Evolutionary conservation across 2,113 vertebrate species (phyloP).

Genomic region (Triplophysa tibetana): DNA sequence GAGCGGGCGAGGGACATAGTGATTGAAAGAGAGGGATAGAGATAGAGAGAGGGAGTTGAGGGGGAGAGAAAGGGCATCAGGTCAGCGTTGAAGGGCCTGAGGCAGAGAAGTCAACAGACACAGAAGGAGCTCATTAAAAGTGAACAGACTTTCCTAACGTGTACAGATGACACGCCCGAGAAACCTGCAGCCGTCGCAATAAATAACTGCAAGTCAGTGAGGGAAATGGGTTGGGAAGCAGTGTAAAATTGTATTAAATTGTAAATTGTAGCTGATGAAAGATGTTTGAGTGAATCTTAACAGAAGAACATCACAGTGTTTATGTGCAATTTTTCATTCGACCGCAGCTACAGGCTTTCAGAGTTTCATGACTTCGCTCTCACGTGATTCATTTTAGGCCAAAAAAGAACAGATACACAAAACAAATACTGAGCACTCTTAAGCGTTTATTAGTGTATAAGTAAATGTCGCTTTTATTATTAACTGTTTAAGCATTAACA

Average conservation of each 20-base stretch:
- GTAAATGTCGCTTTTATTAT: too few species aligned
- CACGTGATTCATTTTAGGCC: not conserved
- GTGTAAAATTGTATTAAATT: not conserved
- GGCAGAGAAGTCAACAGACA: too few species aligned
- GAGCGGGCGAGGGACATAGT: slow-evolving; percentile 44
- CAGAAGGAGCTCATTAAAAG: not conserved
- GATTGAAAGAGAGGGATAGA: not conserved
- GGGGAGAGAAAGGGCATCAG: not conserved
- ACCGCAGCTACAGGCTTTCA: too few species aligned
- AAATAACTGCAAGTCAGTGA: not conserved
- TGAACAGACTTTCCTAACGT: not conserved
- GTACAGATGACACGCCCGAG: not conserved
- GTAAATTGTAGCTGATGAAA: slow-evolving; percentile 20
- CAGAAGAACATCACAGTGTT: not conserved
- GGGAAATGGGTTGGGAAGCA: not conserved
- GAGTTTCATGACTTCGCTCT: not conserved
- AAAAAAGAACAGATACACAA: not conserved
- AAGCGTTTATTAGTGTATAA: too few species aligned
- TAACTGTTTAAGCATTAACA: too few species aligned
- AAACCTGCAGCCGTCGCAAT: not conserved
- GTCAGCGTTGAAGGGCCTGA: not conserved
- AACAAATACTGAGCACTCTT: not conserved
- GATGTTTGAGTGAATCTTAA: not conserved
- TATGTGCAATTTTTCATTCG: not conserved
- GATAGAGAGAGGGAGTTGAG: not conserved